Evolutionary conservation across 2,888 invertebrate species (phyloP).

Genomic region (Coleophora flavipennella): DNA sequence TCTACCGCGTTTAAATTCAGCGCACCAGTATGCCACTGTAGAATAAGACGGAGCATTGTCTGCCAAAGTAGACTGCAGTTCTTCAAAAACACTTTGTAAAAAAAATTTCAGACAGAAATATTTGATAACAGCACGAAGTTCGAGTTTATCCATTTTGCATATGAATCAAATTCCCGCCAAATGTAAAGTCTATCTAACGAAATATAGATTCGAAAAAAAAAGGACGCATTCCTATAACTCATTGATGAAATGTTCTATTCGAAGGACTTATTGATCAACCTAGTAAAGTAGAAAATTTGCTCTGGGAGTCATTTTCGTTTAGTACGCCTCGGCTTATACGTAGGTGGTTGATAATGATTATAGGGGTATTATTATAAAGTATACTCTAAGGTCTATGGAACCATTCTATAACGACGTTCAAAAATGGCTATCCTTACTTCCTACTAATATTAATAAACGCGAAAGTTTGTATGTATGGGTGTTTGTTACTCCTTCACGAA

Average conservation of each 20-base stretch:
- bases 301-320: too few relatives aligned
- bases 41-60: background rate
- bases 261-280: background rate
- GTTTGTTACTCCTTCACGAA: too few relatives aligned
- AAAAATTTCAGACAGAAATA: background rate
- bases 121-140: background rate
- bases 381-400: too few relatives aligned
- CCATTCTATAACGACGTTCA: too few relatives aligned
- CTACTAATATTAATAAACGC: too few relatives aligned
- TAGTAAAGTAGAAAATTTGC: too few relatives aligned
- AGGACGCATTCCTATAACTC: background rate
- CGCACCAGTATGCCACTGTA: background rate
- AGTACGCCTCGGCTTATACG: too few relatives aligned
- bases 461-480: too few relatives aligned
- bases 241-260: background rate
- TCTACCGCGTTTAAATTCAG: background rate
- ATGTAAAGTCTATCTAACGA: background rate
- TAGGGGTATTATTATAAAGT: too few relatives aligned
- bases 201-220: background rate
- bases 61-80: background rate
- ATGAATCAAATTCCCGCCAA: background rate
- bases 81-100: background rate
- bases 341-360: too few relatives aligned
- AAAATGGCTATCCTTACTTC: too few relatives aligned
- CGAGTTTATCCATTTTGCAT: background rate